These are phyloP conservation scores for Sandelia bainsii DNA, from an alignment of 2,797 vertebrate species.

Conservation along the genomic window DNA sequence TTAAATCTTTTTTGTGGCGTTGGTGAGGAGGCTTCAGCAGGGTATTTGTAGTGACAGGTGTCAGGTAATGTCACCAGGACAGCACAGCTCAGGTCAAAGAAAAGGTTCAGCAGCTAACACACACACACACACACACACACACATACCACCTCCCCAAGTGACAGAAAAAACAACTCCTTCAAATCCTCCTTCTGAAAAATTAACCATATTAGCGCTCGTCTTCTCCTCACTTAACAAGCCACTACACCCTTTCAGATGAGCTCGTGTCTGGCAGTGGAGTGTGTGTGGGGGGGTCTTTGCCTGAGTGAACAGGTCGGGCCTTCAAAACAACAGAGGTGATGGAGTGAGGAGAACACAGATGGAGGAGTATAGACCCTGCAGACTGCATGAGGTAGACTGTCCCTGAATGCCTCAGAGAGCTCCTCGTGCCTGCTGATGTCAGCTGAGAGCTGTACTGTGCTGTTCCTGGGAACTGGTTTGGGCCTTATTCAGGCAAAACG, in stretches of 20 bases:
- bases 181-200: no score
- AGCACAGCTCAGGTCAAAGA: slow-evolving; percentile 18
- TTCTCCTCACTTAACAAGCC: no score
- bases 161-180: background rate
- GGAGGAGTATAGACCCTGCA: background rate
- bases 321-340: slow-evolving; percentile 45
- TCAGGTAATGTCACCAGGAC: slow-evolving; percentile 37
- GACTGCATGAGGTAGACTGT: background rate
- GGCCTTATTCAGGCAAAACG: no score
- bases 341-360: slow-evolving; percentile 43
- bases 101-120: slow-evolving; percentile 26
- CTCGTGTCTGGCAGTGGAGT: background rate
- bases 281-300: background rate
- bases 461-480: background rate
- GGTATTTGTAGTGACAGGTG: slow-evolving; percentile 20
- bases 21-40: background rate
- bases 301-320: background rate
- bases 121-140: background rate
- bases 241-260: no score
- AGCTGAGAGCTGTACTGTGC: background rate
- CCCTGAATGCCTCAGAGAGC: slow-evolving; percentile 45
- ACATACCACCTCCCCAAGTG: slow-evolving; percentile 1
- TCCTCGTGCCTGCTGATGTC: background rate
- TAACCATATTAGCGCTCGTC: no score
- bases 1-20: no score